Percentiles rank a stretch among this genome's conserved stretches.
Evolutionary conservation across 92 coral and sea anemone species (phyloP).

Genomic region (Isaurus tuberculatus): DNA sequence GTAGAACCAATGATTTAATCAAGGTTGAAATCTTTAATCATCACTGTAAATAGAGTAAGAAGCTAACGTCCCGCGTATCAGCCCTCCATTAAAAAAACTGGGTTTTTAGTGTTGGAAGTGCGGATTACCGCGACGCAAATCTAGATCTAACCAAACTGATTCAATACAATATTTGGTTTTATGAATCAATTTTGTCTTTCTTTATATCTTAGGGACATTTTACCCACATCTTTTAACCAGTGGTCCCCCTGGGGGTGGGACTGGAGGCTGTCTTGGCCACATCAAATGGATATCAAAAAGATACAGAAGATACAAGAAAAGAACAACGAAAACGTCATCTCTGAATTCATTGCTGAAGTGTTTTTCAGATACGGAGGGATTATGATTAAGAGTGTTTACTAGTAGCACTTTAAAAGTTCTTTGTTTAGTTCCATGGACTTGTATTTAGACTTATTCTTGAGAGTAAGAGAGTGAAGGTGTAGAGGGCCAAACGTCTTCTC

Average conservation of each 20-base stretch:
- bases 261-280: conserved; percentile 10
- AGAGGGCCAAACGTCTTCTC: too few relatives aligned
- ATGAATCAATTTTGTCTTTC: not conserved
- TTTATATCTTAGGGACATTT: conserved; percentile 10
- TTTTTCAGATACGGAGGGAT: conserved; percentile 4
- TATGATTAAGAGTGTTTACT: not conserved
- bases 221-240: conserved; percentile 38
- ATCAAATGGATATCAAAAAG: not conserved
- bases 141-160: not conserved
- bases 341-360: not conserved
- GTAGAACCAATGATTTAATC: too few relatives aligned
- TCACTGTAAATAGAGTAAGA: too few relatives aligned
- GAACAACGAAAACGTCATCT: not conserved
- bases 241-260: conserved; percentile 45
- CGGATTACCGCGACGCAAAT: too few relatives aligned
- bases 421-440: too few relatives aligned
- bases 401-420: not conserved
- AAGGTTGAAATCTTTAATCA: too few relatives aligned
- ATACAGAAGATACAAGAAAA: not conserved
- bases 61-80: too few relatives aligned
- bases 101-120: not conserved
- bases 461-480: too few relatives aligned
- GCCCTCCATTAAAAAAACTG: not conserved
- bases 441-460: too few relatives aligned
- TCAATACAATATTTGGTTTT: not conserved